Evolutionary conservation across 1,140 invertebrate genomes (phyloP), one percentile per base, ranked within the genome.

Genomic region (Aphelinus certus): DNA sequence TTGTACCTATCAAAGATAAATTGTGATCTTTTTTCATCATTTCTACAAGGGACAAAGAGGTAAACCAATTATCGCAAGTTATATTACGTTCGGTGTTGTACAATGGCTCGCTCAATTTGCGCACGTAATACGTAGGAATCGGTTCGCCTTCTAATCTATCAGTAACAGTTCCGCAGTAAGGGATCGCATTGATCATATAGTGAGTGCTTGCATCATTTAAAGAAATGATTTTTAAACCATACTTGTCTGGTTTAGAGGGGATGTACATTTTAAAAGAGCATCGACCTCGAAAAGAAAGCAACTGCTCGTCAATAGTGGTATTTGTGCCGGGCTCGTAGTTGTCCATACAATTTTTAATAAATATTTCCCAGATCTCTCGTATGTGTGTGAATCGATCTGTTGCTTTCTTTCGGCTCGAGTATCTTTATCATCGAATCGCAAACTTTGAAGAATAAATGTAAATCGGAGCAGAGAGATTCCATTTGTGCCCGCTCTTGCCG

Each of bases 181-280:
- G 73, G 4, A 64, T 57, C 3, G 67, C 67, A 56, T 71, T 75
- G 1, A 75, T n/a, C 73, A 75, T 56, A 47, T 75, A 75, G 4
- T 2, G 46, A n/a, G 73, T 75, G 1, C 26, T 42, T 9, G 67
- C 67, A 64, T 75, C 73, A 51, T 75, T 75, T 5, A 75, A 7
- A 9, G 43, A 53, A 42, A 75, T 43, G 5, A 75, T 3, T 65
- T 71, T 75, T 7, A 75, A 56, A 1, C 67, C 66, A 63, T 56
- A 69, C 47, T 88, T 88, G 58, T 79, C 81, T 1, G 88, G 88
- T 82, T 90, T 89, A 57, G 81, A 82, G 4, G 85, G 84, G 48
- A 90, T 87, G 77, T 88, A 88, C 64, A 85, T 79, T 62, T 82
- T 78, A 73, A 89, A 89, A 47, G 45, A 43, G 69, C 84, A 88